A percentile compares a stretch with the other conserved stretches of the same genome.
Evolutionary conservation across 2,113 vertebrate species (phyloP).

Genomic region (Tragelaphus scriptus): DNA sequence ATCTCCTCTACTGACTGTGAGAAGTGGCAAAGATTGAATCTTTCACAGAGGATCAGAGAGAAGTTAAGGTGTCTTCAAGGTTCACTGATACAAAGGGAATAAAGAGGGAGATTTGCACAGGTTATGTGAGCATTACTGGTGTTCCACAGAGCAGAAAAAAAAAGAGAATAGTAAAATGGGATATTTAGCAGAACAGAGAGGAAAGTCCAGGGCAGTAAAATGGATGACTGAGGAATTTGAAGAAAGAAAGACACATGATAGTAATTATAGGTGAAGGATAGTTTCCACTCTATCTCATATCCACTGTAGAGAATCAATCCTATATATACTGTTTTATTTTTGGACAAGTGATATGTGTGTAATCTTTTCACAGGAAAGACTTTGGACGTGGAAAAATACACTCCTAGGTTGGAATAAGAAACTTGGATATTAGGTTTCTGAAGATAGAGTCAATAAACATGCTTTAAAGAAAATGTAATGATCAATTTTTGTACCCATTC

Average conservation of each 20-base stretch:
- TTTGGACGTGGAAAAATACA: background rate
- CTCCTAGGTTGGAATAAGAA: background rate
- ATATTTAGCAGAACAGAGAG: background rate
- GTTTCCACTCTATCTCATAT: background rate
- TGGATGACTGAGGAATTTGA: background rate
- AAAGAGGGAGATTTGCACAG: background rate
- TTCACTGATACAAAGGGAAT: background rate
- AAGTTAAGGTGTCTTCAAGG: background rate
- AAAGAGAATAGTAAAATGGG: background rate
- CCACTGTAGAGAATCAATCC: background rate
- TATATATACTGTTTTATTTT: background rate
- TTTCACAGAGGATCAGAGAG: background rate
- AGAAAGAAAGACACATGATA: background rate
- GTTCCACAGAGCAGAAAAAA: background rate
- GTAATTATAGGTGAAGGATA: background rate
- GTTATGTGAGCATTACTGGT: background rate
- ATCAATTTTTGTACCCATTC: background rate
- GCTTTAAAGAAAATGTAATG: background rate
- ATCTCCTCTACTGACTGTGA: background rate
- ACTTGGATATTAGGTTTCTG: background rate
- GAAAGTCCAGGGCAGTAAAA: background rate
- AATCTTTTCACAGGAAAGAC: background rate
- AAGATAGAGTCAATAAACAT: background rate
- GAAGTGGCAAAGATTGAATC: background rate
- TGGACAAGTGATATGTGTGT: background rate